Evolutionary conservation across 2,113 vertebrate genomes (phyloP).

Genomic region (Choloepus hoffmanni): DNA sequence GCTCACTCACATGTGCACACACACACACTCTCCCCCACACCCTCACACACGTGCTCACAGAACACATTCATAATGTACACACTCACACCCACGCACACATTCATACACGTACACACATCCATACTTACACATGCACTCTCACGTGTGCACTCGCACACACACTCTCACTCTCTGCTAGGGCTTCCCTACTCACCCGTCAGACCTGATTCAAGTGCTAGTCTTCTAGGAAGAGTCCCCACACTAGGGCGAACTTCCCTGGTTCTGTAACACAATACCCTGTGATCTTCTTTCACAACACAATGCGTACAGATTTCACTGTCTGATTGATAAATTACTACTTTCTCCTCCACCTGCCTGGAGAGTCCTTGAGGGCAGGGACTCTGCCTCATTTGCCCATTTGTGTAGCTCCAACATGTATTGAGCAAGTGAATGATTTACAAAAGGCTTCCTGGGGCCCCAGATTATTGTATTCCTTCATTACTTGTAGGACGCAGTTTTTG

Average conservation of each 20-base stretch:
- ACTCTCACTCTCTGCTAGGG: background rate
- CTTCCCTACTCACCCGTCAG: background rate
- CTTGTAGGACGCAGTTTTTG: background rate
- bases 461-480: background rate
- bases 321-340: background rate
- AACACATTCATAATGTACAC: no score
- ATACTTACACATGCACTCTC: no score
- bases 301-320: background rate
- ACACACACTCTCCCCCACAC: no score
- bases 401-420: background rate
- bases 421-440: background rate
- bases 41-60: no score
- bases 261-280: background rate
- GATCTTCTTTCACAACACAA: no score
- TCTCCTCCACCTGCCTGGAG: background rate
- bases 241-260: background rate
- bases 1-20: no score
- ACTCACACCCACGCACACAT: no score
- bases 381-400: background rate
- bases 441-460: background rate
- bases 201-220: background rate
- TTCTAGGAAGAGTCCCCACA: background rate
- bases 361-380: background rate
- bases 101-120: no score
- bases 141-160: background rate